These are phyloP conservation scores for Drosophila neotestacea DNA, from an alignment of 2,888 invertebrate species.

Conservation along the genomic window DNA sequence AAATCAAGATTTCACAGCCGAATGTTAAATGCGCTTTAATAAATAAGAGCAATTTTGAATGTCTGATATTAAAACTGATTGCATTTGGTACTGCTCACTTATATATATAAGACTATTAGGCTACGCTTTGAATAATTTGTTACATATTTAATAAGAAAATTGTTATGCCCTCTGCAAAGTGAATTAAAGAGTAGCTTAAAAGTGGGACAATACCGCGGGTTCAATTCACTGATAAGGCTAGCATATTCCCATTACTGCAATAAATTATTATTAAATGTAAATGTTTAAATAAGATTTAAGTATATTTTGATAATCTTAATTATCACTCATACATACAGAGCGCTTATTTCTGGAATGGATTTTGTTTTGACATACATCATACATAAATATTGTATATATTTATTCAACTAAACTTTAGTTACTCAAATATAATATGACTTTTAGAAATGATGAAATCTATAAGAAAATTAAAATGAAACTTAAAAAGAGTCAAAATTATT, in stretches of 20 bases:
- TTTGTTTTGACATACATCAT: too few relatives aligned
- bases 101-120: background rate
- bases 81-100: background rate
- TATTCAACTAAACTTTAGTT: too few relatives aligned
- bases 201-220: slow-evolving; percentile 1
- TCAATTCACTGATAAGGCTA: slow-evolving; percentile 16
- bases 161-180: background rate
- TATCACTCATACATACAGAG: background rate
- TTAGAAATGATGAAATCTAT: too few relatives aligned
- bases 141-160: background rate
- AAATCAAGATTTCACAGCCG: background rate
- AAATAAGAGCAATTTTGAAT: too few relatives aligned
- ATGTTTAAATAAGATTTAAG: background rate
- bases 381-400: too few relatives aligned
- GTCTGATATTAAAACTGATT: background rate
- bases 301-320: background rate
- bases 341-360: too few relatives aligned
- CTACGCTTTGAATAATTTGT: background rate
- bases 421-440: too few relatives aligned
- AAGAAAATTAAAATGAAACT: too few relatives aligned
- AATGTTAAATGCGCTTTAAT: background rate
- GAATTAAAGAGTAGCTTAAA: background rate
- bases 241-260: too few relatives aligned
- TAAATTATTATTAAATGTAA: background rate
- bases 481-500: too few relatives aligned